Evolutionary conservation across 2,113 vertebrate genomes (phyloP).

Genomic region (Sula dactylatra): DNA sequence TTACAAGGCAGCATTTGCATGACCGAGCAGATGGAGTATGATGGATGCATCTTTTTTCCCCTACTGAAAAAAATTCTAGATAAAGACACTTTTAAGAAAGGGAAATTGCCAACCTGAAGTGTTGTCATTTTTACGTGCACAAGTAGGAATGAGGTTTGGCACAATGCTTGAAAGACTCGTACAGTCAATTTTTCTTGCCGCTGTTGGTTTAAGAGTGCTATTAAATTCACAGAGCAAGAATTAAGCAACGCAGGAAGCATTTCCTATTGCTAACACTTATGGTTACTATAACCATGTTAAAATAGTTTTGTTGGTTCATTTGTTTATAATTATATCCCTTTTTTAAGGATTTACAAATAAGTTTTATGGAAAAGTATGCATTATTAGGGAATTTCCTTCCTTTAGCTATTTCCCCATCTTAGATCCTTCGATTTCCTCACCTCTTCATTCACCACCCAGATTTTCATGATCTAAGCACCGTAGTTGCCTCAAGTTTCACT

Average conservation of each 20-base stretch:
- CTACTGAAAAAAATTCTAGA: background rate
- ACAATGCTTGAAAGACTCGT: background rate
- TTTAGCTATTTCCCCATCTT: background rate
- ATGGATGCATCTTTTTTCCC: background rate
- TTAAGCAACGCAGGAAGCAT: background rate
- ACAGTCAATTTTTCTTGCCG: background rate
- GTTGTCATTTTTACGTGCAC: background rate
- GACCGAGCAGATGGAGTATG: background rate
- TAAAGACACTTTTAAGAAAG: background rate
- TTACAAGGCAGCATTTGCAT: background rate
- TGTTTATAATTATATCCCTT: background rate
- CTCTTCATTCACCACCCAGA: background rate
- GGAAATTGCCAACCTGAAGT: background rate
- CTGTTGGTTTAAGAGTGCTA: background rate
- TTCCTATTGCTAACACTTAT: background rate
- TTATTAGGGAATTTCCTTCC: background rate
- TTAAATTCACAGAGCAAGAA: background rate
- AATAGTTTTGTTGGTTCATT: background rate
- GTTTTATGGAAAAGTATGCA: background rate
- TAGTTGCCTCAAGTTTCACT: background rate
- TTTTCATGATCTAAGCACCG: background rate
- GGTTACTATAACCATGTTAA: background rate
- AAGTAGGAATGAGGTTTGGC: background rate
- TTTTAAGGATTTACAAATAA: background rate
- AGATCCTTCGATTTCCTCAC: background rate